Percentiles rank a stretch among this genome's conserved stretches.
Conservation (phyloP, 2,888 invertebrate species). For the Agriopis marginaria region DNA sequence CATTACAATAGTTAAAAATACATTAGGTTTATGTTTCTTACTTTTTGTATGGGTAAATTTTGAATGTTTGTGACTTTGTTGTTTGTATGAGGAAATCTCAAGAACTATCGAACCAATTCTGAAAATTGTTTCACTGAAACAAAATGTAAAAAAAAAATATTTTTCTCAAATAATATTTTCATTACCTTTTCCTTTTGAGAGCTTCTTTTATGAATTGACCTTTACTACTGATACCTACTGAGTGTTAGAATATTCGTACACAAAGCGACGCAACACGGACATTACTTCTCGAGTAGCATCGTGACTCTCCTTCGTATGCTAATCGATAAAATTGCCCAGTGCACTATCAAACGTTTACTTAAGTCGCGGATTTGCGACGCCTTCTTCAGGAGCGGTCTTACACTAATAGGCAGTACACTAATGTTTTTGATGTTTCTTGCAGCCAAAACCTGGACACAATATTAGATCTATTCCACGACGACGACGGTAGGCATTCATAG, state of each 20-base stretch:
- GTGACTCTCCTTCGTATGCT: no score
- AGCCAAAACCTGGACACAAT: slow-evolving; percentile 96
- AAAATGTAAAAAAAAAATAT: no score
- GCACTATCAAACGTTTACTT: background rate
- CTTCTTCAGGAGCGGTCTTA: background rate
- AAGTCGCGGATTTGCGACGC: background rate
- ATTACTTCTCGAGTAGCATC: no score
- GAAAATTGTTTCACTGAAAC: no score
- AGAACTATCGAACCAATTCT: no score
- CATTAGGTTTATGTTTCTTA: no score
- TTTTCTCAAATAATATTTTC: no score
- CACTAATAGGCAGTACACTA: background rate
- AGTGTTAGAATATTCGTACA: background rate
- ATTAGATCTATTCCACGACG: slow-evolving; percentile 77
- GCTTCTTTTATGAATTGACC: background rate
- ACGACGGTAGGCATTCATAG: slow-evolving; percentile 67
- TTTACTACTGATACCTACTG: background rate
- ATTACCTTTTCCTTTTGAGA: background rate
- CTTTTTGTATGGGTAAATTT: no score
- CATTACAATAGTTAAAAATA: no score
- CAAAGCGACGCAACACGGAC: background rate
- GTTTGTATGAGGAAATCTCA: no score
- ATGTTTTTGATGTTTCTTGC: slow-evolving; percentile 60
- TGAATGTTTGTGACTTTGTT: no score
- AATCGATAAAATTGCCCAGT: no score